Conservation (phyloP, 2,888 invertebrate species). For the Diarsia brunnea region DNA sequence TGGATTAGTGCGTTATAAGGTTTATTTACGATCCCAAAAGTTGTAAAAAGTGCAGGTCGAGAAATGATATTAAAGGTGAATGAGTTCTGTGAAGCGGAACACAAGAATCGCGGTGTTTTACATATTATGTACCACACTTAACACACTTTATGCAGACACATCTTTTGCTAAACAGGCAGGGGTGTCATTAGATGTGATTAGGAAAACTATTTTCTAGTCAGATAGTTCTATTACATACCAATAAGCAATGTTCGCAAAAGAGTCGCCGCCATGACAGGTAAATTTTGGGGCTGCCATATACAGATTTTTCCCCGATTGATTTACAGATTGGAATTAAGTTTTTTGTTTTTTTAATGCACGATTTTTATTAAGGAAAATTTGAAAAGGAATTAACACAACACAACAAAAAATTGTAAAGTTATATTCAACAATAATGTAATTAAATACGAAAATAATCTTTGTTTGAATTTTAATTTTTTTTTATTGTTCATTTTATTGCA, state of each 20-base stretch:
- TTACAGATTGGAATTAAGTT: neutral
- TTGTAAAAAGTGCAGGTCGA: too few species aligned
- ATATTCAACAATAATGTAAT: slow-evolving; percentile 34
- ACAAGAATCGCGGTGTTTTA: too few species aligned
- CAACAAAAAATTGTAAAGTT: slow-evolving; percentile 21
- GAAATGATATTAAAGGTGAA: too few species aligned
- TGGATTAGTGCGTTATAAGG: too few species aligned
- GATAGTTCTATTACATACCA: too few species aligned
- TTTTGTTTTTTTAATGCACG: slow-evolving; percentile 3
- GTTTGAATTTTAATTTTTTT: slow-evolving; percentile 9
- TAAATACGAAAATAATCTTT: slow-evolving; percentile 42
- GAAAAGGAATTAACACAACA: slow-evolving; percentile 25
- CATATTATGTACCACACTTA: too few species aligned
- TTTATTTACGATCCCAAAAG: too few species aligned
- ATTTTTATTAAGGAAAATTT: slow-evolving; percentile 33
- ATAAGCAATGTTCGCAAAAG: slow-evolving; percentile 13
- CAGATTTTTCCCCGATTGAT: neutral
- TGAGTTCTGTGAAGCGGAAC: too few species aligned
- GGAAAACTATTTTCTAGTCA: too few species aligned
- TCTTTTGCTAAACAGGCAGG: too few species aligned
- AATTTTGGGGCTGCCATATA: slow-evolving; percentile 15
- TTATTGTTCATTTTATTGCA: slow-evolving; percentile 40
- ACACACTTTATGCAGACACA: too few species aligned
- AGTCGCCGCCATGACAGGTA: slow-evolving; percentile 27
- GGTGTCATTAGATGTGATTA: too few species aligned